Percentiles rank a stretch among this genome's conserved stretches.
Conservation (phyloP, 2,113 vertebrate genomes). For the Dunckerocampus dactyliophorus region DNA sequence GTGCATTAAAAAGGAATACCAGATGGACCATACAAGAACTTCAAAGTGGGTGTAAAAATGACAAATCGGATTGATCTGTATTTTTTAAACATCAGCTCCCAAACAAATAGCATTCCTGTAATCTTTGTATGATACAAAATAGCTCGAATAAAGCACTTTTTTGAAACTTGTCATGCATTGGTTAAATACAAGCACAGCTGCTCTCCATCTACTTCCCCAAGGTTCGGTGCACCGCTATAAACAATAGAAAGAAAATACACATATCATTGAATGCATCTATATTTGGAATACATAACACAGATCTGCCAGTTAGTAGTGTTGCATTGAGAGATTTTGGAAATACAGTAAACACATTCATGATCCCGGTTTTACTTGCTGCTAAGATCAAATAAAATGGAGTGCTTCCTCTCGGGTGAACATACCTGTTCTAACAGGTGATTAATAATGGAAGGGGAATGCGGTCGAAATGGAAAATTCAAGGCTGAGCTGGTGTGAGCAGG, state of each 20-base stretch:
- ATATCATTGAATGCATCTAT: slow-evolving; percentile 30
- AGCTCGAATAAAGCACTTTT: too few relatives aligned
- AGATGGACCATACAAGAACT: background rate
- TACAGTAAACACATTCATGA: slow-evolving; percentile 40
- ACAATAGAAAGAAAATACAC: slow-evolving; percentile 14
- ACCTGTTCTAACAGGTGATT: slow-evolving; percentile 66
- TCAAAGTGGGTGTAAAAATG: slow-evolving; percentile 5
- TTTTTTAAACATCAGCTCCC: background rate
- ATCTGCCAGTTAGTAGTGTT: slow-evolving; percentile 24
- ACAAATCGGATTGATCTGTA: background rate
- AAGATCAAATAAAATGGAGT: slow-evolving; percentile 47
- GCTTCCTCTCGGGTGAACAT: slow-evolving; percentile 57
- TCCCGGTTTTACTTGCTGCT: slow-evolving; percentile 25
- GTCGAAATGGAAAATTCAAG: slow-evolving; percentile 45
- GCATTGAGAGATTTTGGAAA: slow-evolving; percentile 24
- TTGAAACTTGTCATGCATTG: too few relatives aligned
- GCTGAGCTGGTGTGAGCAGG: slow-evolving; percentile 59
- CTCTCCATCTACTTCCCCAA: slow-evolving; percentile 7
- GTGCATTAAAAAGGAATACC: background rate
- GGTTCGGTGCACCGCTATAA: slow-evolving; percentile 15
- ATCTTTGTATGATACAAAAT: background rate
- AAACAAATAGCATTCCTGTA: slow-evolving; percentile 1
- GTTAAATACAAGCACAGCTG: too few relatives aligned
- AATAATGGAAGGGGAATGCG: slow-evolving; percentile 52
- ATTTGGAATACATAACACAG: slow-evolving; percentile 33